These are phyloP conservation scores for Liodrosophila aerea DNA, from an alignment of 2,888 invertebrate genomes.

Conservation along the genomic window DNA sequence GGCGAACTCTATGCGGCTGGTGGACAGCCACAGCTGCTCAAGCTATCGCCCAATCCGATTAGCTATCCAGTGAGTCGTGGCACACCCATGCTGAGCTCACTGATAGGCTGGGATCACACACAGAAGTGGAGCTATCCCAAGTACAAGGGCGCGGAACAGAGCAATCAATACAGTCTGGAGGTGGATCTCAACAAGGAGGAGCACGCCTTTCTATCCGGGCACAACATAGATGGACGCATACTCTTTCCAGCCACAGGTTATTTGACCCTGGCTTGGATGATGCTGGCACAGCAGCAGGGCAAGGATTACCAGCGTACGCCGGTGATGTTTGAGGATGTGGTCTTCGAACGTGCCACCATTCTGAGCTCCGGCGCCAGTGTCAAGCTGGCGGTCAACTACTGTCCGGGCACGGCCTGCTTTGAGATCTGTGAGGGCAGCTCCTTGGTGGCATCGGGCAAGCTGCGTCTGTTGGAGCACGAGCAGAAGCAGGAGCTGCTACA, in stretches of 20 bases:
- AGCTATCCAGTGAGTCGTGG: constrained; percentile 93
- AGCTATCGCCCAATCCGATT: constrained; percentile 84
- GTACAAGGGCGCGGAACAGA: constrained; percentile 85
- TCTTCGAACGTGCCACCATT: constrained; percentile 97
- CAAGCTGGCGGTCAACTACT: constrained; percentile 91
- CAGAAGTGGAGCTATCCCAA: constrained; percentile 93
- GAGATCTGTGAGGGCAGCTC: constrained; percentile 94
- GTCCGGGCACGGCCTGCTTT: constrained; percentile 92
- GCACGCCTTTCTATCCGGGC: constrained; percentile 90
- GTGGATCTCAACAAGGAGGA: constrained; percentile 88
- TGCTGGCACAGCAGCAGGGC: constrained; percentile 90
- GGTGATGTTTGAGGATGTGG: constrained; percentile 93
- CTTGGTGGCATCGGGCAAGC: constrained; percentile 90
- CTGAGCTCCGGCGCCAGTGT: constrained; percentile 90
- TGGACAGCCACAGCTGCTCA: constrained; percentile 88
- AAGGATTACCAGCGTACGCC: constrained; percentile 89
- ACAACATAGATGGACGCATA: constrained; percentile 96
- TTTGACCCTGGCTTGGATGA: constrained; percentile 93
- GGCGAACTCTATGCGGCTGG: constrained; percentile 93
- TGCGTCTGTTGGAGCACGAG: constrained; percentile 86
- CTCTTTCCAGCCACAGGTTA: constrained; percentile 98
- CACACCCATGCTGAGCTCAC: constrained; percentile 94
- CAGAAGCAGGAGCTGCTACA: constrained; percentile 85
- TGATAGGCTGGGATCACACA: constrained; percentile 96
- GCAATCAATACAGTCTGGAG: constrained; percentile 90